These are phyloP conservation scores for Hirtodrosophila cameraria DNA, from an alignment of 2,888 invertebrate genomes.

Conservation along the genomic window DNA sequence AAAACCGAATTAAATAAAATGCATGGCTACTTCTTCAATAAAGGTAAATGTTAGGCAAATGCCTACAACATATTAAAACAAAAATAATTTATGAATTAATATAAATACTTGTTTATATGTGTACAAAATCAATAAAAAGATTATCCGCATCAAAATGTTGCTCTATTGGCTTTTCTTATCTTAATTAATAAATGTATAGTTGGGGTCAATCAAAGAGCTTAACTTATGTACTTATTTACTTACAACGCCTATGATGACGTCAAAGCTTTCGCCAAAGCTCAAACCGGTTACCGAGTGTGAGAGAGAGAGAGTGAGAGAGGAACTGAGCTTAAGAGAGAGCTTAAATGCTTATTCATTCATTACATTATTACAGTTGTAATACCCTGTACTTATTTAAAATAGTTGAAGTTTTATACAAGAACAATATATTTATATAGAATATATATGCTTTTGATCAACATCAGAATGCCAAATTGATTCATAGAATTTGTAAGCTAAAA, in stretches of 20 bases:
- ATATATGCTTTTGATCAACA: too few relatives aligned
- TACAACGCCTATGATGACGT: slow-evolving; percentile 17
- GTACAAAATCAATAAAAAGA: slow-evolving; percentile 48
- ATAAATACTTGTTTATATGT: slow-evolving; percentile 41
- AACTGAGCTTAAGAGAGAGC: background rate
- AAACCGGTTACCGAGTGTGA: background rate
- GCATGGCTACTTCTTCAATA: slow-evolving; percentile 25
- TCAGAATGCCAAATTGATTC: too few relatives aligned
- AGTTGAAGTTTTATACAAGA: too few relatives aligned
- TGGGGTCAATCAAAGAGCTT: slow-evolving; percentile 15
- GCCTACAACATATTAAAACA: slow-evolving; percentile 15
- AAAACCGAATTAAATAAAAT: background rate
- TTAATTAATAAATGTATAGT: too few relatives aligned
- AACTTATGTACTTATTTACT: slow-evolving; percentile 29
- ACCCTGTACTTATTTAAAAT: too few relatives aligned
- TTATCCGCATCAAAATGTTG: slow-evolving; percentile 20
- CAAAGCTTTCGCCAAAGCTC: slow-evolving; percentile 33
- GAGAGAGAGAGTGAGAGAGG: background rate
- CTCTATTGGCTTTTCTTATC: background rate
- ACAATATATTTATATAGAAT: too few relatives aligned
- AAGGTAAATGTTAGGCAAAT: slow-evolving; percentile 18
- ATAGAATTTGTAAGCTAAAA: too few relatives aligned
- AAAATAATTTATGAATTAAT: slow-evolving; percentile 23
- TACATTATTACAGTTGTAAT: too few relatives aligned
- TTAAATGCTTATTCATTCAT: too few relatives aligned